Evolutionary conservation across 2,113 vertebrate genomes (phyloP).

Genomic region (Naja naja): DNA sequence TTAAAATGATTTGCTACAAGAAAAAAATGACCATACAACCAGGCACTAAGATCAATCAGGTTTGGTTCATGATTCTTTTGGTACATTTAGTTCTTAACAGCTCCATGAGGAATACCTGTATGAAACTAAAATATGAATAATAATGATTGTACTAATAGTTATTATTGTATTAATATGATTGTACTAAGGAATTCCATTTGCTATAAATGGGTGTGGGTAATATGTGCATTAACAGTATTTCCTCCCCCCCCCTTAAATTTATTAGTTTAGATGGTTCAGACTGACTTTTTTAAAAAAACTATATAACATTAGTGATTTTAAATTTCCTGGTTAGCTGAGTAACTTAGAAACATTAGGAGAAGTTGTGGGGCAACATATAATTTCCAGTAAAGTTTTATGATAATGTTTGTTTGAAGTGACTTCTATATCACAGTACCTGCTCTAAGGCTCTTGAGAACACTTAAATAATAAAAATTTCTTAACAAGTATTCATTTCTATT

Average conservation of each 20-base stretch:
- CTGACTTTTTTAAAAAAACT: neutral
- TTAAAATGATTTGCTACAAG: neutral
- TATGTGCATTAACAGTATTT: neutral
- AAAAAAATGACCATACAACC: neutral
- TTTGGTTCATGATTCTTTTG: neutral
- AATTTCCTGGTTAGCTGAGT: neutral
- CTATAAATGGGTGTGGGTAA: neutral
- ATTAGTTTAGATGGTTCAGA: neutral
- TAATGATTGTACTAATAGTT: neutral
- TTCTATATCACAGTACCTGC: slow-evolving; percentile 20
- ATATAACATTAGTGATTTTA: neutral
- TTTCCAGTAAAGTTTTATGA: slow-evolving; percentile 16
- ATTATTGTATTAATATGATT: neutral
- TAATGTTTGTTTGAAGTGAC: slow-evolving; percentile 29
- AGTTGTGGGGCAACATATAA: neutral
- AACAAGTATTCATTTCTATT: slow-evolving; percentile 46
- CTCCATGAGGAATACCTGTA: neutral
- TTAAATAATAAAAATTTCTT: slow-evolving; percentile 53
- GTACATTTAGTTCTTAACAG: neutral
- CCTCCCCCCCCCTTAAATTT: rapidly evolving
- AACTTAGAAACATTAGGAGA: neutral
- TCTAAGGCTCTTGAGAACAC: slow-evolving; percentile 38
- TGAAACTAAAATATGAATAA: neutral
- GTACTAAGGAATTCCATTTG: neutral
- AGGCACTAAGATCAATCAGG: neutral